Evolutionary conservation across 2,797 vertebrate species (phyloP), one percentile per base, ranked within the genome.

Genomic region (Eulemur albifrons): DNA sequence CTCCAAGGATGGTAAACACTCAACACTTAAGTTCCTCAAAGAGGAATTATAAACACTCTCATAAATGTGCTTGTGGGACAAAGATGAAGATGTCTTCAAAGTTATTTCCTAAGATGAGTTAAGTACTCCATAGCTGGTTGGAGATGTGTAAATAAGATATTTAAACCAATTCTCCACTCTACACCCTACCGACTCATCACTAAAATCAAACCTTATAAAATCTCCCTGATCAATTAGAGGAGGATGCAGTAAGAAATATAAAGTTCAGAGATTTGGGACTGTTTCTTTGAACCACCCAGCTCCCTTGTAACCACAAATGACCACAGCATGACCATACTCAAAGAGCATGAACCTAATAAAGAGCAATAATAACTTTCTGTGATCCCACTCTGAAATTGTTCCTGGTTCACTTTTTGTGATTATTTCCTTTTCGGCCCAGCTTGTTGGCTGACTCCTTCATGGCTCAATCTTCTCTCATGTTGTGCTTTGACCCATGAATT

Each of bases 31-130:
- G 50, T 91, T 96, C 97, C 92, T 95, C 97, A 98, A 94, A 84
- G 96, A 98, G 90, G 92, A 98, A 95, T 97, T 97, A 96, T 27
- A 97, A 98, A 97, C 93, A 90, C 87, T 83, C 93, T 97, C 92
- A 97, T 95, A 98, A 96, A 95, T 95, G 79, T 92, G 92, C 97
- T 97, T 97, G 76, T 98, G 91, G 82, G 90, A 90, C 65, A 96
- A 92, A 73, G 97, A 98, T 96, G 96, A 98, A 98, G 96, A 97
- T 73, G 93, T 97, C 95, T 96, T 96, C 89, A 84, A 97, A 96
- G 97, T 84, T 70, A 72, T 90, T 96, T 97, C 88, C 92, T 95
- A 97, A 97, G 13, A 96, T 92, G 23, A 96, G 69, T 96, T 84
- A 97, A 90, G 75, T 91, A 87, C 65, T 50, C 70, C 7, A 1